phyloP scores from a whole-genome alignment of 2,113 vertebrate genomes.

The Sphyrna mokarran region DNA sequence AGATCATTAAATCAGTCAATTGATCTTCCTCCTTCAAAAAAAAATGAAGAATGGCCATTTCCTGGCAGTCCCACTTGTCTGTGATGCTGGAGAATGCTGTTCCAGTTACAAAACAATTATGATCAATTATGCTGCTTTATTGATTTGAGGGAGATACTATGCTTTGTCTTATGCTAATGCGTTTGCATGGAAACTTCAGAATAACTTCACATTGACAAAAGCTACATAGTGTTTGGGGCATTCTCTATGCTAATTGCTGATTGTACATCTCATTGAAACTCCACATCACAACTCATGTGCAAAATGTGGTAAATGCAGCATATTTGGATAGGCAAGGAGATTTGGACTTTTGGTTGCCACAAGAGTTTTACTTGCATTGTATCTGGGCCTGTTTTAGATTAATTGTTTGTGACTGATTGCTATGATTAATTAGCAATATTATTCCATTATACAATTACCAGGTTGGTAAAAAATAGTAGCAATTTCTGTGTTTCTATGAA shows the following conservation, averaged over 20 bases:
- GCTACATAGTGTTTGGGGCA: background rate
- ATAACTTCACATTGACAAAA: background rate
- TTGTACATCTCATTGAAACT: background rate
- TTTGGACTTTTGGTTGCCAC: background rate
- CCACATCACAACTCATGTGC: too few relatives aligned
- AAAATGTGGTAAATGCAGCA: background rate
- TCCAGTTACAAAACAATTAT: background rate
- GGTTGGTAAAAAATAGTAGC: too few relatives aligned
- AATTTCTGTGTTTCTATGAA: too few relatives aligned
- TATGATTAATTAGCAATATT: too few relatives aligned
- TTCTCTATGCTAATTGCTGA: background rate
- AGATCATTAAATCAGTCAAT: background rate
- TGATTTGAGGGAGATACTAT: background rate
- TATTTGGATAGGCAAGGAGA: background rate
- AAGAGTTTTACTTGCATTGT: too few relatives aligned
- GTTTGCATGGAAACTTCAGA: background rate
- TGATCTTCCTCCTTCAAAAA: background rate
- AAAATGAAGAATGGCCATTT: background rate
- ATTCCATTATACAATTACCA: too few relatives aligned
- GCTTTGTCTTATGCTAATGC: background rate
- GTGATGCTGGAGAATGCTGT: background rate
- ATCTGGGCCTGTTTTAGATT: too few relatives aligned
- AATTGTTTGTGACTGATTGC: too few relatives aligned
- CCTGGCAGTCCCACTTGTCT: background rate
- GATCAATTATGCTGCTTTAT: background rate